Conservation (phyloP, 2,888 invertebrate genomes). For the Hirtodrosophila trivittata region DNA sequence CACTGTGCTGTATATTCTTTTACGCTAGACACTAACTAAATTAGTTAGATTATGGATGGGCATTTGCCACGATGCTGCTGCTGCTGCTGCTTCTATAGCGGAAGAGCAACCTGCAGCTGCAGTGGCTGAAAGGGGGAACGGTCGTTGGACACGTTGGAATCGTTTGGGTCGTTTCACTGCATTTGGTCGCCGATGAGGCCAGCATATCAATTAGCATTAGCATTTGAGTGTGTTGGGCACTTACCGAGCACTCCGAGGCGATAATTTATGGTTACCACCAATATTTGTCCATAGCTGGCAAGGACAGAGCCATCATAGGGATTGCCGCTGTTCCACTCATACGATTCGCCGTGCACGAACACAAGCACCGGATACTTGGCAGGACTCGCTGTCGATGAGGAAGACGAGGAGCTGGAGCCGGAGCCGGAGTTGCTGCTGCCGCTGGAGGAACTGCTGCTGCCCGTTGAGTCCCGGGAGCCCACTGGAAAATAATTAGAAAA, state of each 20-base stretch:
- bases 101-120: conserved; percentile 51
- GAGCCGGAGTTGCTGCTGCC: conserved; percentile 52
- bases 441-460: conserved; percentile 52
- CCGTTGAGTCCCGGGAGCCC: conserved; percentile 82
- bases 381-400: conserved; percentile 76
- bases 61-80: conserved; percentile 32
- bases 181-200: conserved; percentile 42
- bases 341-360: conserved; percentile 86
- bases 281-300: conserved; percentile 94
- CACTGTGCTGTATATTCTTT: conserved; percentile 39
- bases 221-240: conserved; percentile 84
- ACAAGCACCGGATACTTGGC: conserved; percentile 86
- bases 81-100: conserved; percentile 42
- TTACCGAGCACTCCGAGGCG: conserved; percentile 92
- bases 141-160: conserved; percentile 33
- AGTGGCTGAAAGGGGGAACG: conserved; percentile 47
- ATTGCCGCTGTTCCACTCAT: conserved; percentile 98
- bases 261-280: conserved; percentile 98
- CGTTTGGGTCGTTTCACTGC: conserved; percentile 55
- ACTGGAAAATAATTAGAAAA: conserved; percentile 72
- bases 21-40: conserved; percentile 41
- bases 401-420: conserved; percentile 85
- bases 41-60: conserved; percentile 61
- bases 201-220: conserved; percentile 74
- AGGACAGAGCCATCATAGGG: conserved; percentile 98